Conservation (phyloP, 1,140 invertebrate species). For the Leptestheria dahalacensis region DNA sequence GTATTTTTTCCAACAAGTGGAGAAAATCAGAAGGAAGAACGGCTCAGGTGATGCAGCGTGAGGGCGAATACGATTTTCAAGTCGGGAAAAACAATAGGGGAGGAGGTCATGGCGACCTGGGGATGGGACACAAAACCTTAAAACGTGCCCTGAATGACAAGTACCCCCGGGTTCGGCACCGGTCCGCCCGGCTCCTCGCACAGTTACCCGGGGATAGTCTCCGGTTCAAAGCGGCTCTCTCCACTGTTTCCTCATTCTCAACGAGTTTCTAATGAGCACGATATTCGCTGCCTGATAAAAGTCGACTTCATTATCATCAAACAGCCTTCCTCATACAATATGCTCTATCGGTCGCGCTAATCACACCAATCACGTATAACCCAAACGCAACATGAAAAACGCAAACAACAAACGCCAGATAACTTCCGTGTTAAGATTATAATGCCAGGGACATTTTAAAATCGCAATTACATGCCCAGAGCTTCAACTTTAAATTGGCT, state of each 20-base stretch:
- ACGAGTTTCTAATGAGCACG: neutral
- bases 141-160: neutral
- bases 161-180: neutral
- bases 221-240: neutral
- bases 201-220: neutral
- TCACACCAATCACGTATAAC: neutral
- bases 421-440: no score
- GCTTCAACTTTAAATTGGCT: no score
- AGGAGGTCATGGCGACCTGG: neutral
- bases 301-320: no score
- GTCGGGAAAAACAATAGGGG: no score
- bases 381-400: no score
- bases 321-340: no score
- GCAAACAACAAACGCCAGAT: no score
- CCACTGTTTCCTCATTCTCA: neutral
- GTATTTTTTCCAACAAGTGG: neutral
- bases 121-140: neutral
- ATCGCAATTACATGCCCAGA: no score
- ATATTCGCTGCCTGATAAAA: no score
- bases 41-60: neutral
- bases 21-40: no score
- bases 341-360: no score
- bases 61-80: neutral
- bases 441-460: no score
- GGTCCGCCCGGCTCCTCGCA: neutral